These are phyloP conservation scores for Epinotia nisella DNA, from an alignment of 2,888 invertebrate genomes.

Conservation along the genomic window DNA sequence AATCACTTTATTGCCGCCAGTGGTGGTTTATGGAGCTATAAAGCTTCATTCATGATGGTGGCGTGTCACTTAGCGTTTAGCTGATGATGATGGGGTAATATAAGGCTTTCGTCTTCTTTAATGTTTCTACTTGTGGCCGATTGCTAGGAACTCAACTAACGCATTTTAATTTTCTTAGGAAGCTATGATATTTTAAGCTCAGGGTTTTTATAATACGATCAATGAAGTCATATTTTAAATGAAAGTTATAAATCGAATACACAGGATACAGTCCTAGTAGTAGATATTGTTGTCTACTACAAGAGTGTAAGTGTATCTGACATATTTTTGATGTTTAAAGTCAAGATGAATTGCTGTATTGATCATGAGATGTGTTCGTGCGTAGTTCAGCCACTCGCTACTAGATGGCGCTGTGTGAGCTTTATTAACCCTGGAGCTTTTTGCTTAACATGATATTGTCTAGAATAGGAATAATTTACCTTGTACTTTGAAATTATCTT, in stretches of 20 bases:
- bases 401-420: slow-evolving; percentile 63
- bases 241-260: no score
- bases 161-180: background rate
- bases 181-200: background rate
- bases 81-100: slow-evolving; percentile 29
- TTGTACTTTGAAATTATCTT: no score
- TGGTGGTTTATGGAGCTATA: slow-evolving; percentile 72
- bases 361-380: slow-evolving; percentile 3
- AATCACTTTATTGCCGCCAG: slow-evolving; percentile 78
- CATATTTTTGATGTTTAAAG: background rate
- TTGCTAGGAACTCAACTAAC: background rate
- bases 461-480: no score
- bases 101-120: slow-evolving; percentile 7
- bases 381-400: slow-evolving; percentile 57
- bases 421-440: background rate
- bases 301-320: background rate
- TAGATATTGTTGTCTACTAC: background rate
- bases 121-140: background rate
- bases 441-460: background rate
- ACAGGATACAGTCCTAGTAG: no score
- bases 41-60: slow-evolving; percentile 68
- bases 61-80: slow-evolving; percentile 41
- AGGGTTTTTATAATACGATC: background rate
- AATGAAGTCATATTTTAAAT: background rate
- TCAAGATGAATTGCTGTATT: background rate